These are phyloP conservation scores for Fistularia tabacaria DNA, from an alignment of 2,797 vertebrate genomes.

Conservation along the genomic window DNA sequence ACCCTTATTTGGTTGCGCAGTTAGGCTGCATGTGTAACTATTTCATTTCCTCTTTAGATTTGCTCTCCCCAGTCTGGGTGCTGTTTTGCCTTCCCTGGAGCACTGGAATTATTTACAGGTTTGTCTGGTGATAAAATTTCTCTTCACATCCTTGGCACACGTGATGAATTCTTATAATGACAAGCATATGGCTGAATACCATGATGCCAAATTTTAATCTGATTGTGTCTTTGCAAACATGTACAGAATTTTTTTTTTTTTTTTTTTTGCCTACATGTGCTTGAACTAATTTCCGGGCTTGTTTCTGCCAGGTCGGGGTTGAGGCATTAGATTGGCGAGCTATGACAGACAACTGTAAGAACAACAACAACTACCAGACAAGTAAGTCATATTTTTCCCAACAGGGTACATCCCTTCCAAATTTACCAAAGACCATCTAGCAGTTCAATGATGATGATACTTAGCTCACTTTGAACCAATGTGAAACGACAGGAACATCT, in stretches of 20 bases:
- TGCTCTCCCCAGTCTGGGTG: too few species aligned
- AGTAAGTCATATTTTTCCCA: too few species aligned
- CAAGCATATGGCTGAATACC: slow-evolving; percentile 52
- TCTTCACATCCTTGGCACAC: neutral
- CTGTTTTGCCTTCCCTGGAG: too few species aligned
- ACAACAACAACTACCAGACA: too few species aligned
- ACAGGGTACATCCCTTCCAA: neutral
- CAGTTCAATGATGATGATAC: slow-evolving; percentile 69
- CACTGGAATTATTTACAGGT: too few species aligned
- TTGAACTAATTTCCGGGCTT: neutral
- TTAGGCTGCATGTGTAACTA: too few species aligned
- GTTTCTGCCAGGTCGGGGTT: neutral
- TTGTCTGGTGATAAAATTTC: neutral
- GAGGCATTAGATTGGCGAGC: too few species aligned
- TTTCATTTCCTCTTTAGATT: neutral
- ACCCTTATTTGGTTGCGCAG: too few species aligned
- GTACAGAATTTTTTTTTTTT: too few species aligned
- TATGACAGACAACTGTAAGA: too few species aligned
- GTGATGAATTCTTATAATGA: slow-evolving; percentile 48
- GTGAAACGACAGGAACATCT: slow-evolving; percentile 74
- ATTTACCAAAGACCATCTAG: slow-evolving; percentile 15
- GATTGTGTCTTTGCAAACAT: slow-evolving; percentile 12
- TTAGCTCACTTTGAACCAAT: slow-evolving; percentile 80
- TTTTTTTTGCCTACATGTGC: neutral
- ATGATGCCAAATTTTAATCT: slow-evolving; percentile 55